phyloP scores from a whole-genome alignment of 2,797 vertebrate species.

The Scolopax bukidnonensis region DNA sequence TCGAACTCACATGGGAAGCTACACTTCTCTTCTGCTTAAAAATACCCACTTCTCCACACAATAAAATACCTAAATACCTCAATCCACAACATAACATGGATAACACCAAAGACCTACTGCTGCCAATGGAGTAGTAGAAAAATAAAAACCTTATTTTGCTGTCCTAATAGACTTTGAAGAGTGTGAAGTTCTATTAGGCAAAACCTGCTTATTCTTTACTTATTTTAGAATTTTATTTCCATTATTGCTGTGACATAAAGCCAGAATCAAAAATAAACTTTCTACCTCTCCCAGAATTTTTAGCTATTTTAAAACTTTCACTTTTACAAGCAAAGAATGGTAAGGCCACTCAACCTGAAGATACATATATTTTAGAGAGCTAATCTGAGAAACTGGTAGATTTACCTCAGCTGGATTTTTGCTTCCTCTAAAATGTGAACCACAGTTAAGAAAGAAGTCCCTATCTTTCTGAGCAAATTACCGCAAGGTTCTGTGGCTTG shows the following conservation, averaged over 20 bases:
- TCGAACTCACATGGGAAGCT: neutral
- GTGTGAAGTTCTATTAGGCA: accelerated
- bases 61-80: neutral
- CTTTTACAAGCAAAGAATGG: neutral
- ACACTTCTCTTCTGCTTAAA: neutral
- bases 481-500: neutral
- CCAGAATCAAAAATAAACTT: neutral
- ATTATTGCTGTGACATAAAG: neutral
- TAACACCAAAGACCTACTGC: neutral
- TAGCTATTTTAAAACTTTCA: neutral
- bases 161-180: neutral
- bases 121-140: neutral
- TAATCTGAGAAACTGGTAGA: neutral
- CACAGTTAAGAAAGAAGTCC: neutral
- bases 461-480: neutral
- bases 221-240: neutral
- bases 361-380: neutral
- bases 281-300: neutral
- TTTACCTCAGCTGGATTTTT: neutral
- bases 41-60: accelerated
- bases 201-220: neutral
- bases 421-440: neutral
- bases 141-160: neutral
- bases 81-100: neutral
- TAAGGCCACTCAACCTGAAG: neutral